Conservation (phyloP, 1,140 invertebrate species). For the Coptotermes formosanus region DNA sequence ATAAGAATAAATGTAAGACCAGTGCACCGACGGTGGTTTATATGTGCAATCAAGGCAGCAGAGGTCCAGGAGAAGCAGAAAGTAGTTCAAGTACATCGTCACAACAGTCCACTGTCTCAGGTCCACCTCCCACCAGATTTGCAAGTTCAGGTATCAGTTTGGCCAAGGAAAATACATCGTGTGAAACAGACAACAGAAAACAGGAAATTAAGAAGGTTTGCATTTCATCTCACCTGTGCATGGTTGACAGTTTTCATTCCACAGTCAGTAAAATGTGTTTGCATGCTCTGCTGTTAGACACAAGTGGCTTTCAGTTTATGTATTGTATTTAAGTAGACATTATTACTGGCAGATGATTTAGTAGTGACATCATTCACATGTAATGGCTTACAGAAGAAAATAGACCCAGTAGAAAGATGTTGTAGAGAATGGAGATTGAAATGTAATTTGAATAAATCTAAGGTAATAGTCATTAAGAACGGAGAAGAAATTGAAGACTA, state of each 20-base stretch:
- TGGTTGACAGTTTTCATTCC: background rate
- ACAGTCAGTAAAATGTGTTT: too few relatives aligned
- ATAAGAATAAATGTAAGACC: slow-evolving; percentile 4
- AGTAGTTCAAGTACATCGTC: background rate
- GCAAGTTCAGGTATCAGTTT: background rate
- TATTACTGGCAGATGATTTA: too few relatives aligned
- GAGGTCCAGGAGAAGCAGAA: background rate
- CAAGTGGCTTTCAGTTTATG: too few relatives aligned
- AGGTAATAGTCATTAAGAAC: too few relatives aligned
- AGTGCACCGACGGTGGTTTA: background rate
- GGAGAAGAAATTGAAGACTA: too few relatives aligned
- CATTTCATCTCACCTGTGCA: background rate
- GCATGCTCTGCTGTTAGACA: too few relatives aligned
- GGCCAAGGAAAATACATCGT: background rate
- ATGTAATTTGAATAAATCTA: too few relatives aligned
- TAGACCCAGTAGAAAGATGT: too few relatives aligned
- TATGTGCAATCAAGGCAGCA: background rate
- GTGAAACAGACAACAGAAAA: slow-evolving; percentile 4
- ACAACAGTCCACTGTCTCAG: slow-evolving; percentile 10
- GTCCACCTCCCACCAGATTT: background rate
- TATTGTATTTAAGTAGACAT: too few relatives aligned
- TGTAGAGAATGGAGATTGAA: too few relatives aligned
- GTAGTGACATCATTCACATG: too few relatives aligned
- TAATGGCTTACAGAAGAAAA: too few relatives aligned
- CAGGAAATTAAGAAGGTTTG: background rate